Evolutionary conservation across 2,797 vertebrate species (phyloP).

Genomic region (Helarctos malayanus): DNA sequence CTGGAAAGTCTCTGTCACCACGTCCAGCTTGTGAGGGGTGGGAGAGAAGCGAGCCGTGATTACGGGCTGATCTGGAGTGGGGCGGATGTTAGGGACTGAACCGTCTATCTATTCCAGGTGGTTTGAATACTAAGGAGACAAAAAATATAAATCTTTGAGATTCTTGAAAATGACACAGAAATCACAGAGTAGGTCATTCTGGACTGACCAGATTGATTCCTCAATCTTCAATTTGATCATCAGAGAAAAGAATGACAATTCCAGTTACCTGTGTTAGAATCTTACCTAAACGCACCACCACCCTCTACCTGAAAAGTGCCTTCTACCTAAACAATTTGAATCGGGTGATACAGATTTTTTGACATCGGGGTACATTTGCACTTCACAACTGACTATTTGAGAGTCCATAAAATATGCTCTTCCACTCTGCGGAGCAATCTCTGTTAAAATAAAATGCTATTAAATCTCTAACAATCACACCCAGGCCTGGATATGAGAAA

Average conservation of each 20-base stretch:
- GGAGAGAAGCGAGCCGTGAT: not conserved
- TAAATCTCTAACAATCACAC: not conserved
- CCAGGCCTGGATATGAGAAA: not conserved
- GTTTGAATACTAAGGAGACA: not conserved
- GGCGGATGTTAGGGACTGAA: not conserved
- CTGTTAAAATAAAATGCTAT: not conserved
- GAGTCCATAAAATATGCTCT: not conserved
- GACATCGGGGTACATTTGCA: not conserved
- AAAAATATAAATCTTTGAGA: not conserved
- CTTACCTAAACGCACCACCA: not conserved
- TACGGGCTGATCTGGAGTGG: not conserved
- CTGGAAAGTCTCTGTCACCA: too few relatives aligned
- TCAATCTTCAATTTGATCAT: not conserved
- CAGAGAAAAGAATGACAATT: not conserved
- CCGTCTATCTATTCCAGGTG: not conserved
- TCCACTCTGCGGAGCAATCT: not conserved
- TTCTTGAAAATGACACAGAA: not conserved
- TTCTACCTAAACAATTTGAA: not conserved
- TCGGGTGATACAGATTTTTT: not conserved
- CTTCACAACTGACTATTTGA: not conserved
- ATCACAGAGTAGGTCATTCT: not conserved
- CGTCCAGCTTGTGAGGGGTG: too few relatives aligned
- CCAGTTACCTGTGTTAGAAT: not conserved
- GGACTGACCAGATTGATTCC: not conserved
- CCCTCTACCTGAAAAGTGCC: not conserved